phyloP scores from a whole-genome alignment of 2,888 invertebrate species.

The Notodonta dromedarius region DNA sequence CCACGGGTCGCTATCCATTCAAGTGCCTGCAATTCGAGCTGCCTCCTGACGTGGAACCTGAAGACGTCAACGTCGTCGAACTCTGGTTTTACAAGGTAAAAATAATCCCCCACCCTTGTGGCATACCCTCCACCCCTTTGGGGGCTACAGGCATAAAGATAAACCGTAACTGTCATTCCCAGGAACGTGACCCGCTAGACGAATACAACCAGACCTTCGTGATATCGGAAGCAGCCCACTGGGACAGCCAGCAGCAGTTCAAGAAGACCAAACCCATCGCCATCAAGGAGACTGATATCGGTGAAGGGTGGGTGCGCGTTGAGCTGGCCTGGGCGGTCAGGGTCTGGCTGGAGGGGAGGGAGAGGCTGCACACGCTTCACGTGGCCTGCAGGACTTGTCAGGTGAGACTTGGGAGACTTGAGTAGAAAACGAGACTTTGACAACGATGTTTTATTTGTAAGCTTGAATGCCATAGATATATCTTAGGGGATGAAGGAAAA shows the following conservation, averaged over 20 bases:
- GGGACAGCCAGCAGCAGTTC: constrained; percentile 88
- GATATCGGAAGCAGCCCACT: constrained; percentile 91
- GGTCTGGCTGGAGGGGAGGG: constrained; percentile 89
- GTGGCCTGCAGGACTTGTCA: constrained; percentile 92
- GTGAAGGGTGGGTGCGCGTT: constrained; percentile 92
- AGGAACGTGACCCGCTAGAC: constrained; percentile 85
- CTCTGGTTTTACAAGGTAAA: constrained; percentile 91
- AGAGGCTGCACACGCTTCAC: constrained; percentile 88
- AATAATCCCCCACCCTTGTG: neutral
- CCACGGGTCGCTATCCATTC: constrained; percentile 84
- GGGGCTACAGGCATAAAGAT: neutral
- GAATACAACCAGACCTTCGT: constrained; percentile 90
- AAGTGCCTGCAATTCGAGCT: constrained; percentile 91
- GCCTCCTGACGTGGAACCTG: constrained; percentile 89
- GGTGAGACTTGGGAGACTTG: constrained; percentile 42
- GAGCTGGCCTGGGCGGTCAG: constrained; percentile 90
- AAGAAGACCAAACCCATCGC: constrained; percentile 92
- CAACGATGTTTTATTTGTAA: too few relatives aligned
- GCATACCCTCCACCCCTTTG: neutral
- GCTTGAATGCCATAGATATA: too few relatives aligned
- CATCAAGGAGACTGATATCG: constrained; percentile 89
- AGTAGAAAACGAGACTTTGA: too few relatives aligned
- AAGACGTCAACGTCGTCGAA: constrained; percentile 90
- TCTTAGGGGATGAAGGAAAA: too few relatives aligned
- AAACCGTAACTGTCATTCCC: neutral